phyloP scores from a whole-genome alignment of 1,140 invertebrate genomes.

The Pectinophora gossypiella region DNA sequence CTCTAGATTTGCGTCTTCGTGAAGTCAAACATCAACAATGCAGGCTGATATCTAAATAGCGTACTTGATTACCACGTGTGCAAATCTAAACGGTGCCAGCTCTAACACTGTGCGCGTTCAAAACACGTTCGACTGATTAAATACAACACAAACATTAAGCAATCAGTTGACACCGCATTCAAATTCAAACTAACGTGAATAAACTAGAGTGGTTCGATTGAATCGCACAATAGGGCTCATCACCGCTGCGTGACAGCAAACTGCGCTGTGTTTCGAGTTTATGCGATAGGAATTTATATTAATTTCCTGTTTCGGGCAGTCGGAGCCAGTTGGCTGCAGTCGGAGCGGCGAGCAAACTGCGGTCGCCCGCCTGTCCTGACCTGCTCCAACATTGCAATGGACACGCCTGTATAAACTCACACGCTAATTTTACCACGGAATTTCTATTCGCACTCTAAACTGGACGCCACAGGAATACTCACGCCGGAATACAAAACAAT shows the following conservation, averaged over 20 bases:
- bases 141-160: slow-evolving; percentile 20
- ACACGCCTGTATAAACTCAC: slow-evolving; percentile 54
- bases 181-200: slow-evolving; percentile 44
- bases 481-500: too few relatives aligned
- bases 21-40: too few relatives aligned
- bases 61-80: too few relatives aligned
- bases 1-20: too few relatives aligned
- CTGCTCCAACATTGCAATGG: slow-evolving; percentile 56
- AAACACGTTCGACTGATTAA: slow-evolving; percentile 7
- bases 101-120: not conserved
- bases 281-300: slow-evolving; percentile 68
- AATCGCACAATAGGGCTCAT: slow-evolving; percentile 59
- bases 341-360: slow-evolving; percentile 51
- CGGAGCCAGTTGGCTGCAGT: slow-evolving; percentile 51
- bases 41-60: too few relatives aligned
- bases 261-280: slow-evolving; percentile 35
- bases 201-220: slow-evolving; percentile 47
- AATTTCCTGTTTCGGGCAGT: slow-evolving; percentile 59
- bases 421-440: slow-evolving; percentile 56
- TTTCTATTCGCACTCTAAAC: slow-evolving; percentile 46
- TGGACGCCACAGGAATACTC: slow-evolving; percentile 10
- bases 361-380: slow-evolving; percentile 47
- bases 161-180: slow-evolving; percentile 38
- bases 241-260: slow-evolving; percentile 41
- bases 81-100: not conserved